These are phyloP conservation scores for Engraulis encrasicolus DNA, from an alignment of 2,113 vertebrate genomes.

Conservation along the genomic window DNA sequence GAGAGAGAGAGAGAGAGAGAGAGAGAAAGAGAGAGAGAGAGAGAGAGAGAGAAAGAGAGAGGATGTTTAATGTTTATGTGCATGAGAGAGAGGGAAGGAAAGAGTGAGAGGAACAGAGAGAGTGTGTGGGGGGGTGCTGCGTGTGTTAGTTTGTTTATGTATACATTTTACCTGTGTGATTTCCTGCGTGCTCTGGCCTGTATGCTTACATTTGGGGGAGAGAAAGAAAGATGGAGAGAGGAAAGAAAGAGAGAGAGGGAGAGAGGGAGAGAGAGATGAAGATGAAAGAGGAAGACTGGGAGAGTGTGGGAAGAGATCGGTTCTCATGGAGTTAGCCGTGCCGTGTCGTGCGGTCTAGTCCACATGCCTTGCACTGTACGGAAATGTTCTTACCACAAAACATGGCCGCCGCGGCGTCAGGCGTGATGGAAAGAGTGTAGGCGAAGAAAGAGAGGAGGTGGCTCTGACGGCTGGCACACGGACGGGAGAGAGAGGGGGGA, in stretches of 20 bases:
- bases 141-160: background rate
- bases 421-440: slow-evolving; percentile 8
- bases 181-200: background rate
- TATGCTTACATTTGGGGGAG: background rate
- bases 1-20: background rate
- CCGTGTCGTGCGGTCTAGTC: background rate
- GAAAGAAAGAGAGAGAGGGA: background rate
- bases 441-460: background rate
- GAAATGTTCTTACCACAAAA: slow-evolving; percentile 20
- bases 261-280: background rate
- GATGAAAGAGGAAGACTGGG: too few relatives aligned
- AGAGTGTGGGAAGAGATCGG: background rate
- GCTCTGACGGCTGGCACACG: background rate
- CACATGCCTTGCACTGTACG: slow-evolving; percentile 1
- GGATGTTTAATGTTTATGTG: background rate
- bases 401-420: background rate
- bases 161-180: background rate
- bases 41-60: too few relatives aligned
- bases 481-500: background rate
- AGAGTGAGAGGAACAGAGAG: background rate
- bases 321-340: slow-evolving; percentile 1
- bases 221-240: background rate
- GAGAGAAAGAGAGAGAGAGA: background rate
- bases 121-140: too few relatives aligned
- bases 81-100: too few relatives aligned